Base-by-base conservation (phyloP, 2,888 invertebrate species). In the Microctonus brassicae region DNA sequence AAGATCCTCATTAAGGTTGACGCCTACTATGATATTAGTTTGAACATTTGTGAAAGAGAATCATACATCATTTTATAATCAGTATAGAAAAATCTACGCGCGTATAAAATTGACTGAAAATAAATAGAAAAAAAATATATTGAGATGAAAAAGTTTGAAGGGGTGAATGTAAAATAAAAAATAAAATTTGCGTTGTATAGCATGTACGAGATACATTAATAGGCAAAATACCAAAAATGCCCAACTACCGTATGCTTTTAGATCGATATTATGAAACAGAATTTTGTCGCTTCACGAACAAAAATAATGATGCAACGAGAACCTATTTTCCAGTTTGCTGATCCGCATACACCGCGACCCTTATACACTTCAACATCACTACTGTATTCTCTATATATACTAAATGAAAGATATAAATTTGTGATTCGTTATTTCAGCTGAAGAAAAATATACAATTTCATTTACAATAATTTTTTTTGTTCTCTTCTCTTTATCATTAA, bases 261-360 rank as follows among this genome's bases (percentile, higher is more conserved):
- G 17, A 47, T 47, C 17, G 20, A 47, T 47, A 47, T 20, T 47
- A 20, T n/a, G 17, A 17, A 20, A 47, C 17, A 47, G 17, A 17
- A 17, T 63, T 58, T 74, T 61, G 57, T 52, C 65, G 69, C 4
- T 57, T 52, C 64, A 69, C 70, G 69, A 73, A 73, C 58, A 72
- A 74, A 77, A 74, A 77, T 74, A 77, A 77, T 76, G 67, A 77
- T 65, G 65, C 68, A 58, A 62, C 61, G 63, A 68, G 47, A 47
- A 74, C 55, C 71, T 61, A 76, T 76, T 75, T 76, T 73, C 76
- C 76, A 72, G 73, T 58, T 75, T 73, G 66, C 71, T 72, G 77
- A 75, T 70, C 72, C 73, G 70, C 63, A 52, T 39, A 69, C 57
- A 63, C 42, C 53, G 55, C 53, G 10, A n/a, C 52, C 47, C 29